Evolutionary conservation across 1,140 invertebrate species (phyloP).

Genomic region (Megalonaias nervosa): DNA sequence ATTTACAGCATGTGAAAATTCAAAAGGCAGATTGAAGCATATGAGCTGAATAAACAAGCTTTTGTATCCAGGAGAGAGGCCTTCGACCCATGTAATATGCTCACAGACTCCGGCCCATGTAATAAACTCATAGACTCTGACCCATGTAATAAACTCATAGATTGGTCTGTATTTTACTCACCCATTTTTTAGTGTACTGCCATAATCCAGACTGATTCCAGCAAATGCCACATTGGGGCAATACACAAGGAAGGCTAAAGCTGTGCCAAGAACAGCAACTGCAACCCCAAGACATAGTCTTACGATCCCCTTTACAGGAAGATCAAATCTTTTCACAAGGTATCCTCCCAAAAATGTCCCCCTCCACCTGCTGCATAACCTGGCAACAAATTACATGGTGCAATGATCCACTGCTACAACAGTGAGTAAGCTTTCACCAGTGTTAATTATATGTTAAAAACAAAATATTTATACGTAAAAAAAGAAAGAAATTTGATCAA

Average conservation of each 20-base stretch:
- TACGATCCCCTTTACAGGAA: slow-evolving; percentile 84
- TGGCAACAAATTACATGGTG: slow-evolving; percentile 51
- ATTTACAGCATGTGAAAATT: no score
- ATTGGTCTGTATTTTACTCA: slow-evolving; percentile 8
- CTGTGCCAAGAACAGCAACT: slow-evolving; percentile 76
- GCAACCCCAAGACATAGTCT: slow-evolving; percentile 81
- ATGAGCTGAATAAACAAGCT: no score
- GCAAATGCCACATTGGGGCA: slow-evolving; percentile 84
- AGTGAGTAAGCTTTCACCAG: neutral
- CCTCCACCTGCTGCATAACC: slow-evolving; percentile 81
- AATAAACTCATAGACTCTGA: no score
- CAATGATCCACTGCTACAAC: neutral
- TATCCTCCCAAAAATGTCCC: slow-evolving; percentile 87
- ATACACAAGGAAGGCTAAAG: slow-evolving; percentile 80
- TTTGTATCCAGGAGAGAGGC: no score
- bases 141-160: no score
- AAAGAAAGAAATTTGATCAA: neutral
- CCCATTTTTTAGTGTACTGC: slow-evolving; percentile 42
- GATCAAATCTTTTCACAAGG: slow-evolving; percentile 81
- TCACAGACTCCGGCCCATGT: no score
- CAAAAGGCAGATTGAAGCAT: no score
- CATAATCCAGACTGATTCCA: slow-evolving; percentile 77
- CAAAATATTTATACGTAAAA: neutral
- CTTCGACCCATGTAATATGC: no score
- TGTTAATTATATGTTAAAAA: neutral